Evolutionary conservation across 2,113 vertebrate genomes (phyloP), one percentile per base, ranked within the genome.

Genomic region (Redunca redunca): DNA sequence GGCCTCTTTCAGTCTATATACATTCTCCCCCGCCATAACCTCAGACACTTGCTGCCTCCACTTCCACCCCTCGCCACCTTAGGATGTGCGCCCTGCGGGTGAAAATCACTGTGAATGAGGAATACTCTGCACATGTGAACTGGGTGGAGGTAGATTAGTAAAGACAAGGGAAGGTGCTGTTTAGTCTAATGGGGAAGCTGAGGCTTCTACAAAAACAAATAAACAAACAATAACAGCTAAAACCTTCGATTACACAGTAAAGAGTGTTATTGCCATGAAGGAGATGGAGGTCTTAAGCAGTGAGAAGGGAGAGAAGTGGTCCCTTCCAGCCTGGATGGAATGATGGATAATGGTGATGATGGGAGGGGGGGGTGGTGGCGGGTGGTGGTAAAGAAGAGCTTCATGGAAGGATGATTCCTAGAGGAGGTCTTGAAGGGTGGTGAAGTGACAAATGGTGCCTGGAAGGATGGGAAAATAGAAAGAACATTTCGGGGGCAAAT

Each of bases 331-430:
- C 16, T 26, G 36, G 9, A 14, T 43, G 3, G 19, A 48, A 60
- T 11, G 15, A 8, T 71, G 14, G 5, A 71, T 25, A 62, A 36
- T 7, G 2, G 21, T 30, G 53, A 40, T 84, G 57, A 36, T 21
- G 52, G 13, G 2, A 2, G 6, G 12, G 40, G 3, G 40, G 3
- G 40, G n/a, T n/a, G 40, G 12, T 0, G 5, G 26, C 11, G 0
- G 10, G 67, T 1, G 5, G 5, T 3, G 15, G 21, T 2, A 58
- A 74, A 52, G n/a, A 26, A 28, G 36, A 78, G 19, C 5, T 71
- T 43, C 17, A 2, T 0, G 6, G 28, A 82, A 57, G 43, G 8
- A 1, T 16, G 46, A 25, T 67, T 77, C 55, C 58, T 91, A 30
- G 17, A 88, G 19, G 43, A 94, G 78, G 26, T 2, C 82, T 88